These are phyloP conservation scores for Craterocephalus amniculus DNA, from an alignment of 2,797 vertebrate species.

Conservation along the genomic window DNA sequence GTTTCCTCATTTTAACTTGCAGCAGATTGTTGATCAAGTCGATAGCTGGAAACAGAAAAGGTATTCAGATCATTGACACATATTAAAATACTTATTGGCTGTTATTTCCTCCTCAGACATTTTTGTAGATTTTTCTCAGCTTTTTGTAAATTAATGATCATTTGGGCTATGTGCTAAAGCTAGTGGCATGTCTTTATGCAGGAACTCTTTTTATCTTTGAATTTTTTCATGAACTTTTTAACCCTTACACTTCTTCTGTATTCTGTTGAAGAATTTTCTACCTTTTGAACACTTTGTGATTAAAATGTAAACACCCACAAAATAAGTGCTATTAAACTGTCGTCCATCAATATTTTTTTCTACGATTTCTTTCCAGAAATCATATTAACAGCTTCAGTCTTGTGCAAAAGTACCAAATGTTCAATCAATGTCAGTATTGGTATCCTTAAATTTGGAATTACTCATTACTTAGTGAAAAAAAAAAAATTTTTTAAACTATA, in stretches of 20 bases:
- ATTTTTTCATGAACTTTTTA: too few relatives aligned
- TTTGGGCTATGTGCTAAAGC: not conserved
- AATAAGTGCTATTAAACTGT: not conserved
- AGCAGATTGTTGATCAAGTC: constrained; percentile 94
- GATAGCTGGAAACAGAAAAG: constrained; percentile 80
- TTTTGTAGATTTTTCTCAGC: not conserved
- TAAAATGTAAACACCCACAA: too few relatives aligned
- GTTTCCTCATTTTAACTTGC: constrained; percentile 95
- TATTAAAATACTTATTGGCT: not conserved
- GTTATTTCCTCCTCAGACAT: not conserved
- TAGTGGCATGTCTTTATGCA: not conserved
- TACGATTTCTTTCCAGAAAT: not conserved
- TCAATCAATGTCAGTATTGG: too few relatives aligned
- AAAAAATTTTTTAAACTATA: too few relatives aligned
- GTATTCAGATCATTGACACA: not conserved
- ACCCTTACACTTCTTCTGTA: not conserved
- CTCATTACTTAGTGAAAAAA: too few relatives aligned
- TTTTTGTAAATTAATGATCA: not conserved
- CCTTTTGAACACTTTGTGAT: not conserved
- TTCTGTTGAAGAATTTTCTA: too few relatives aligned
- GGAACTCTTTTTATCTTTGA: too few relatives aligned
- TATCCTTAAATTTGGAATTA: too few relatives aligned
- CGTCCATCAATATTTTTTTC: not conserved
- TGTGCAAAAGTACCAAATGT: not conserved
- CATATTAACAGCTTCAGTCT: not conserved